These are phyloP conservation scores for Rhabditoides inermis DNA, from an alignment of 2,888 invertebrate species.

Conservation along the genomic window DNA sequence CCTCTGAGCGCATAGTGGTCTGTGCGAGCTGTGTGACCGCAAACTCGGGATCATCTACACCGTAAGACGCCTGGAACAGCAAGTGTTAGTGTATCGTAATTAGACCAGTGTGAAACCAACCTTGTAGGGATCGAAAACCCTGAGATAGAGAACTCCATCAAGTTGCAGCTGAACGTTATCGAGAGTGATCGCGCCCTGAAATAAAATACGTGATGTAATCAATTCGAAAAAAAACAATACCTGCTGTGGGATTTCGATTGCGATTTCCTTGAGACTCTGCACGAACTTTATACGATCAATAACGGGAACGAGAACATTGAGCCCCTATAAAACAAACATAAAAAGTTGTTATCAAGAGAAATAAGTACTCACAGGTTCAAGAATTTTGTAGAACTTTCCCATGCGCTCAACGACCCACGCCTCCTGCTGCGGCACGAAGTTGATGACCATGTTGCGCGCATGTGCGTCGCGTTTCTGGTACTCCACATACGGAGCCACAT, in stretches of 20 bases:
- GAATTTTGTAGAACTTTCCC: slow-evolving; percentile 86
- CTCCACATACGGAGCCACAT: no score
- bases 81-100: neutral
- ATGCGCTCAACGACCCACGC: slow-evolving; percentile 95
- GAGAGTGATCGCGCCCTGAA: slow-evolving; percentile 93
- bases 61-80: slow-evolving; percentile 72
- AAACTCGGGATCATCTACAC: slow-evolving; percentile 97
- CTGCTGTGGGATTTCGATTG: slow-evolving; percentile 90
- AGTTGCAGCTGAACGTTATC: slow-evolving; percentile 94
- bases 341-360: neutral
- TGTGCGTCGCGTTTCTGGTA: slow-evolving; percentile 26
- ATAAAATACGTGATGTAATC: no score
- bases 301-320: slow-evolving; percentile 82
- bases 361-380: slow-evolving; percentile 67
- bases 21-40: slow-evolving; percentile 97
- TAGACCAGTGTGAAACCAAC: slow-evolving; percentile 8
- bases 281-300: slow-evolving; percentile 90
- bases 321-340: slow-evolving; percentile 59
- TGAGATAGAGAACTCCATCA: slow-evolving; percentile 90
- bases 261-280: slow-evolving; percentile 95
- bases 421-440: slow-evolving; percentile 99
- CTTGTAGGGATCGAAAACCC: slow-evolving; percentile 84
- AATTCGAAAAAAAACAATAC: no score
- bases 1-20: slow-evolving; percentile 96
- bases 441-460: slow-evolving; percentile 80